phyloP scores from a whole-genome alignment of 1,140 invertebrate species.

The Procambarus clarkii region DNA sequence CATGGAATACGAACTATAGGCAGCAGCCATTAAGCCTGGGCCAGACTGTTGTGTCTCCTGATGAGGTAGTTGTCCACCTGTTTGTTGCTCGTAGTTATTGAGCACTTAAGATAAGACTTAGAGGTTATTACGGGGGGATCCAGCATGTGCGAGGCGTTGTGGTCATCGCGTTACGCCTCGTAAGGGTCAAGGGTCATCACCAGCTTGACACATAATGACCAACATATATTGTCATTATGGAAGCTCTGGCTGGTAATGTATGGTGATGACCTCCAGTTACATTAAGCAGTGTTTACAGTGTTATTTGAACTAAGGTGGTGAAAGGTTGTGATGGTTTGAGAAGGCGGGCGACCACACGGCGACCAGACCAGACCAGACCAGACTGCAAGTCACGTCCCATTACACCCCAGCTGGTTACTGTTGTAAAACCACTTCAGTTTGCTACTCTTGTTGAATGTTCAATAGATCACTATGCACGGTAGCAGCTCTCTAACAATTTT shows the following conservation, averaged over 20 bases:
- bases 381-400: not conserved
- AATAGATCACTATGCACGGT: too few species aligned
- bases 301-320: not conserved
- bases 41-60: not conserved
- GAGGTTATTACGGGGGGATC: not conserved
- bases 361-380: not conserved
- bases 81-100: not conserved
- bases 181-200: not conserved
- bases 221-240: not conserved
- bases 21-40: not conserved
- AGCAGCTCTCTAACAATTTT: too few species aligned
- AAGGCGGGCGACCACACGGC: not conserved
- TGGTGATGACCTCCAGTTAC: not conserved
- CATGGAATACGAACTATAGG: not conserved
- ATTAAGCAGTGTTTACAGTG: not conserved
- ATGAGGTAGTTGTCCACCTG: not conserved
- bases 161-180: not conserved
- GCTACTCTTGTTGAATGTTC: not conserved
- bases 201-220: not conserved
- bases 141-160: not conserved
- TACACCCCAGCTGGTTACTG: not conserved
- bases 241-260: not conserved
- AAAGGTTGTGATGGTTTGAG: constrained; percentile 7
- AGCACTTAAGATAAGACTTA: not conserved
- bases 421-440: too few species aligned